Evolutionary conservation across 1,140 invertebrate species (phyloP).

Genomic region (Solenopsis invicta): DNA sequence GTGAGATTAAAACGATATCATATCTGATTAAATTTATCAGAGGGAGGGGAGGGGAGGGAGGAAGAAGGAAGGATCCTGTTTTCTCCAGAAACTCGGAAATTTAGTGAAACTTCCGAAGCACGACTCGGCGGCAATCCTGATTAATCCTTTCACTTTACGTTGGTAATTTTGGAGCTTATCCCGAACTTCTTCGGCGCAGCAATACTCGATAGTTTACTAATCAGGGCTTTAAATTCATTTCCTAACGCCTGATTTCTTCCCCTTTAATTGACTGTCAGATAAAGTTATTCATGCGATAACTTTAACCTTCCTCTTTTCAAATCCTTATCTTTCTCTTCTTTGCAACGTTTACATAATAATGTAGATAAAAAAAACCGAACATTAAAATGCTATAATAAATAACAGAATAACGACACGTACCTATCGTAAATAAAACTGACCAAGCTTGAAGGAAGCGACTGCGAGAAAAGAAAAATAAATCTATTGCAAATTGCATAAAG

Average conservation of each 20-base stretch:
- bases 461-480: not conserved
- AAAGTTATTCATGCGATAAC: conserved; percentile 19
- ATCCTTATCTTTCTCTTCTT: not conserved
- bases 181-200: conserved; percentile 31
- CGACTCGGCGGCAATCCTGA: conserved; percentile 12
- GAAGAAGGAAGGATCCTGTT: not conserved
- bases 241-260: conserved; percentile 19
- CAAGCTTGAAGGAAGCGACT: not conserved
- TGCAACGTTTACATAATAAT: no score
- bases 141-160: conserved; percentile 54
- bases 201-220: conserved; percentile 49
- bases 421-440: not conserved
- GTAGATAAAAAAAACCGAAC: not conserved
- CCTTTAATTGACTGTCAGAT: conserved; percentile 10
- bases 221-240: conserved; percentile 52
- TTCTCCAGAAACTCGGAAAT: conserved; percentile 46
- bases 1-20: conserved; percentile 39
- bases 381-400: not conserved
- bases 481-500: not conserved
- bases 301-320: not conserved
- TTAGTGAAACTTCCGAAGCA: conserved; percentile 44
- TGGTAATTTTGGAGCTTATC: conserved; percentile 56
- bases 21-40: conserved; percentile 40
- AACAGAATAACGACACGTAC: not conserved
- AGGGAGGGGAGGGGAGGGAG: not conserved